Percentiles rank a stretch among this genome's conserved stretches.
These are phyloP conservation scores for Seriola dumerili DNA, from an alignment of 2,113 vertebrate species.

Conservation along the genomic window DNA sequence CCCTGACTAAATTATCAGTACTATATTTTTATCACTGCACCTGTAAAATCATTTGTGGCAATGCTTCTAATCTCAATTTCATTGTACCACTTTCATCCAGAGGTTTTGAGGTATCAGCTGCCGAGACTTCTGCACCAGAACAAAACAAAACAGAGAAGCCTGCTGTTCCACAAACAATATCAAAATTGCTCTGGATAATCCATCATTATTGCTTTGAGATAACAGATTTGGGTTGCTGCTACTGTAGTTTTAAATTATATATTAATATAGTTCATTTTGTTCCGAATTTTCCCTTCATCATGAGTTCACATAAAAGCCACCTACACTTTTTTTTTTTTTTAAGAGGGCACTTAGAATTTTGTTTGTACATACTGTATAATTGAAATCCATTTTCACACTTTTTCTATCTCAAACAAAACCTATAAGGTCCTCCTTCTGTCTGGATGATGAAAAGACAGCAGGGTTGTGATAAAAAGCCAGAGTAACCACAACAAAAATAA, in stretches of 20 bases:
- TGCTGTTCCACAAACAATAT: no score
- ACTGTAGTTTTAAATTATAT: neutral
- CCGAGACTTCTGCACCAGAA: no score
- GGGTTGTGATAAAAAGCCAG: constrained; percentile 31
- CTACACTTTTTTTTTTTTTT: constrained; percentile 5
- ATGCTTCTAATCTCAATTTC: neutral
- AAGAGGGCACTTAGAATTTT: constrained; percentile 9
- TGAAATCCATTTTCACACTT: constrained; percentile 37
- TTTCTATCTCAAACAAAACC: constrained; percentile 22
- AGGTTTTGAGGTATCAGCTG: neutral
- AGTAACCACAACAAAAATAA: constrained; percentile 31
- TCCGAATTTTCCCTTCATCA: neutral
- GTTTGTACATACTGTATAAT: neutral
- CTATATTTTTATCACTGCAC: neutral
- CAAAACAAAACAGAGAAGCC: no score
- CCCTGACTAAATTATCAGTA: neutral
- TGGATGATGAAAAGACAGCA: constrained; percentile 33
- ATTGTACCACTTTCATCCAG: neutral
- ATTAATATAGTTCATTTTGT: neutral
- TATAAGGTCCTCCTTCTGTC: constrained; percentile 6
- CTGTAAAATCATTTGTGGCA: neutral
- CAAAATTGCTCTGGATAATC: neutral
- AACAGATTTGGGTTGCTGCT: neutral
- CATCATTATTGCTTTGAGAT: neutral
- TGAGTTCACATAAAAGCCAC: neutral